Evolutionary conservation across 2,888 invertebrate genomes (phyloP).

Genomic region (Rotaria macrura): DNA sequence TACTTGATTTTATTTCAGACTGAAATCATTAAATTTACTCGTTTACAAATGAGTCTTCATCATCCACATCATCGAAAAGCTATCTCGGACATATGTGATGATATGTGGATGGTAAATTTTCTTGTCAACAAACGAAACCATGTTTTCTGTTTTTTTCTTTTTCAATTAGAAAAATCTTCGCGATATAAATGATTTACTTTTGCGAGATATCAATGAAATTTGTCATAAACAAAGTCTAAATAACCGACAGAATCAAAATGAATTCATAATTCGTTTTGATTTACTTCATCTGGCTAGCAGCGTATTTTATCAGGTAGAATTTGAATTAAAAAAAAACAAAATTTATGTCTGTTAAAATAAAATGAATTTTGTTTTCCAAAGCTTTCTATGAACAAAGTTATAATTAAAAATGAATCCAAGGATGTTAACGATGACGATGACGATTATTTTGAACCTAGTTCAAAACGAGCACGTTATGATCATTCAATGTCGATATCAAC

Average conservation of each 20-base stretch:
- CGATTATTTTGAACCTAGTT: background rate
- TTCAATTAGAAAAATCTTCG: background rate
- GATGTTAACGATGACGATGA: no score
- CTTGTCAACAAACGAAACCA: no score
- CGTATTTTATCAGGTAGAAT: background rate
- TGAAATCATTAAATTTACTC: background rate
- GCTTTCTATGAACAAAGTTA: background rate
- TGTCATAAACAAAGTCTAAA: background rate
- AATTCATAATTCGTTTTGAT: background rate
- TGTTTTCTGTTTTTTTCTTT: background rate
- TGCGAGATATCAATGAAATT: background rate
- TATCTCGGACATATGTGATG: background rate
- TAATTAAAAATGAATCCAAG: no score
- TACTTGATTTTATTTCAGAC: background rate
- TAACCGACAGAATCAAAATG: conserved; percentile 4
- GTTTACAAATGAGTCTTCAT: conserved; percentile 4
- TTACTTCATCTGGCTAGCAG: background rate
- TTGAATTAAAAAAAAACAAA: no score
- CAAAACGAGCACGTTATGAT: background rate
- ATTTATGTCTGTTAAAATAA: no score
- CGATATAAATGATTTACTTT: background rate
- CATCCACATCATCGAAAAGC: background rate
- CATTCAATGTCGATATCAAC: background rate
- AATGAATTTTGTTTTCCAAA: background rate
- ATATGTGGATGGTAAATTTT: background rate